phyloP scores from a whole-genome alignment of 2,888 invertebrate species.

The Eupithecia inturbata region DNA sequence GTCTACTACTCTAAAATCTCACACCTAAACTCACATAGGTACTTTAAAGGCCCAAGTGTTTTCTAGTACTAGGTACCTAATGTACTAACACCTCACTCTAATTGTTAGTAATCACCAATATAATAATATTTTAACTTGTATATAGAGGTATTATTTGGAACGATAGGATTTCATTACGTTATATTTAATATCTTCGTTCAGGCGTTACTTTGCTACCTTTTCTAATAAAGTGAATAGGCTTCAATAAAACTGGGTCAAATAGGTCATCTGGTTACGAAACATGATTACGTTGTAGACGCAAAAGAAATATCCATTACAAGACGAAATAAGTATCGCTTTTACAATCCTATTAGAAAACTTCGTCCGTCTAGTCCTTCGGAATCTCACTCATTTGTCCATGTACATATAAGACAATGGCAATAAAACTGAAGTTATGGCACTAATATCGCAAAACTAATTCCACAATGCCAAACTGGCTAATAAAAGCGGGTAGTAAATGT shows the following conservation, averaged over 20 bases:
- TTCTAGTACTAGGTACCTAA: no score
- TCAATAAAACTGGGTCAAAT: neutral
- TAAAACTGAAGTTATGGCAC: constrained; percentile 46
- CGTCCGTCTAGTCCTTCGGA: constrained; percentile 17
- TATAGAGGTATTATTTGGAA: no score
- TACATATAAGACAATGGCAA: constrained; percentile 42
- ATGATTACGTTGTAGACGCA: neutral
- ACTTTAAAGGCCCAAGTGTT: no score
- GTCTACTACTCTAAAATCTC: neutral
- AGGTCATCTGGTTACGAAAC: neutral
- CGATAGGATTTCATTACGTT: no score
- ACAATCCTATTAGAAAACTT: constrained; percentile 10
- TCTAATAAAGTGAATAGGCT: neutral
- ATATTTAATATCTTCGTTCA: no score
- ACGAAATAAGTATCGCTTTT: constrained; percentile 1
- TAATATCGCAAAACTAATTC: constrained; percentile 46
- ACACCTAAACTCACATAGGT: neutral
- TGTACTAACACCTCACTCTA: no score
- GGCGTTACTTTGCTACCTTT: neutral
- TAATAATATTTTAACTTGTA: no score
- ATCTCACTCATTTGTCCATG: constrained; percentile 40
- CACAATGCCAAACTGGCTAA: constrained; percentile 42
- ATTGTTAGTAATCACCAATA: no score
- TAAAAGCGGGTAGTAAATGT: constrained; percentile 47
- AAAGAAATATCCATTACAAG: constrained; percentile 1